Evolutionary conservation across 2,888 invertebrate species (phyloP), one percentile per base, ranked within the genome.

Genomic region (Pecten maximus): DNA sequence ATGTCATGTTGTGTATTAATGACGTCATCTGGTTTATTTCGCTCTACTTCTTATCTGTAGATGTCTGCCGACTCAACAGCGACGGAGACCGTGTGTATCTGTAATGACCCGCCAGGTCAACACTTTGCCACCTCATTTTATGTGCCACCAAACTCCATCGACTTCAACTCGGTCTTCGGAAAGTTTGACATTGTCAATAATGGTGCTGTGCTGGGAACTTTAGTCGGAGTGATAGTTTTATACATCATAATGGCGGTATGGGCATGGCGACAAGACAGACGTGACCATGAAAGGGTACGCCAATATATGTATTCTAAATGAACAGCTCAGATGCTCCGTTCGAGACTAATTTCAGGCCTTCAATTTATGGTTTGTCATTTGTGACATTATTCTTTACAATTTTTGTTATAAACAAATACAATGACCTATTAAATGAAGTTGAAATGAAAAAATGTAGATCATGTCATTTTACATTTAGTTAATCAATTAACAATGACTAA

Each of bases 61-160:
- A 10, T 91, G 54, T 90, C 91, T 0, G 0, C 60, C 16, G 40
- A 40, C 40, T 89, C 91, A 12, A 91, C 90, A 6, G 48, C 60
- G 28, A 50, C 10, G 35, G 90, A 91, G 39, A 91, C 91, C 0
- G 87, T 91, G 15, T 91, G 91, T 89, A 87, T 88, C 19, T 91
- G 91, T 44, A 3, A 54, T 35, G 88, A 90, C 40, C 91, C 90
- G 40, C 89, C 90, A 28, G 90, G 90, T 28, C 88, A 89, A 28
- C 89, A 89, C 87, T 91, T 91, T 88, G 90, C 91, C 12, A 91
- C 89, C 60, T 87, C 95, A 54, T 95, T 96, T 91, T 95, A 94
- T 39, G 96, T 96, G 19, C 95, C 96, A 2, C 96, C 96, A 39
- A 96, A 96, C 92, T 94, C 95, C 0, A 96, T 96, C 35, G 95